Evolutionary conservation across 2,113 vertebrate genomes (phyloP), one percentile per base, ranked within the genome.

Genomic region (Dicrurus megarhynchus): DNA sequence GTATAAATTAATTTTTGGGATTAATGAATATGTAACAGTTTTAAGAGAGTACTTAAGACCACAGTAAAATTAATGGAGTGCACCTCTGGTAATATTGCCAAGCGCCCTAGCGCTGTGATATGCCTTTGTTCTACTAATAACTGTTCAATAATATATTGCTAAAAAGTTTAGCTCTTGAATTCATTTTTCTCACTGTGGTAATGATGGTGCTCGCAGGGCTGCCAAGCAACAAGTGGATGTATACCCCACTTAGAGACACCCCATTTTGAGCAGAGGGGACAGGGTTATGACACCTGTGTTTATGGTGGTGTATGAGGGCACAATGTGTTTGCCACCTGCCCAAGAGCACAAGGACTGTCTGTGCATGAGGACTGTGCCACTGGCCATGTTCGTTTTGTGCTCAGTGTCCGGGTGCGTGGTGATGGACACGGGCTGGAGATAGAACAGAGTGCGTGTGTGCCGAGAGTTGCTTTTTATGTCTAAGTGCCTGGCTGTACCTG

Each of bases 321-420:
- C 35, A 1, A 3, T 0, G 2, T 17, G 28, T 84, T 63, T 4
- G 13, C 5, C 20, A 2, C 52, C 18, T 8, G 6, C 42, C 37
- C 21, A 8, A 0, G 4, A 10, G 37, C 35, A 44, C 27, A 11
- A 24, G 9, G 4, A 3, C 22, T 9, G 22, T 16, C 30, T 27
- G 55, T 33, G 49, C 19, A 2, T 1, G 13, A 60, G 46, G 37
- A 20, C 7, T 17, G 35, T 30, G 73, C 16, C 22, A 1, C n/a
- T 52, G 4, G 22, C 49, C 20, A 6, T 5, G 49, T 41, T 49
- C 32, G 2, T 13, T 28, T 24, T 0, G 30, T 10, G 10, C 46
- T 21, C 3, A 0, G 22, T 3, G 37, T 14, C n/a, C 6, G 13
- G 28, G 30, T 0, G 0, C 1, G 16, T 9, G 33, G 33, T 35